Evolutionary conservation across 2,797 vertebrate genomes (phyloP).

Genomic region (Pagetopsis macropterus): DNA sequence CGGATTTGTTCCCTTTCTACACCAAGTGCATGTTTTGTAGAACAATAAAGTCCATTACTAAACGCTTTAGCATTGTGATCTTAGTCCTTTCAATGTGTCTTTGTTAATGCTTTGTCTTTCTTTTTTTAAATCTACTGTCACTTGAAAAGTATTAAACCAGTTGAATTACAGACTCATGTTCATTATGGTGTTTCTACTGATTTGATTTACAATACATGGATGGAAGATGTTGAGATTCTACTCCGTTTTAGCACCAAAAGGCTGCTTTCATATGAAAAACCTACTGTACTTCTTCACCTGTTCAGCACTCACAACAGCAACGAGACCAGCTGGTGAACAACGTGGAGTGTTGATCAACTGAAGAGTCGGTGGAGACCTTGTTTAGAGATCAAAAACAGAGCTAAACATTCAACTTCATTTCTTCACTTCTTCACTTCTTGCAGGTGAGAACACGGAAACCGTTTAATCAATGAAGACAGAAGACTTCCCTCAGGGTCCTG

Average conservation of each 20-base stretch:
- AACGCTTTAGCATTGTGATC: background rate
- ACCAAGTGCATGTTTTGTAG: constrained; percentile 67
- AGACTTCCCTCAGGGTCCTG: background rate
- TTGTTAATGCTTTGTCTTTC: background rate
- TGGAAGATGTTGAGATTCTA: background rate
- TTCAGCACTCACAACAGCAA: too few species aligned
- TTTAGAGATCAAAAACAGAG: background rate
- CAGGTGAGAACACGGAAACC: background rate
- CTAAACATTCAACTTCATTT: background rate
- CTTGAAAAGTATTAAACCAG: background rate
- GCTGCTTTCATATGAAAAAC: background rate
- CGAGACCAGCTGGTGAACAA: too few species aligned
- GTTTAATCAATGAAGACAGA: background rate
- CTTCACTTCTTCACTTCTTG: background rate
- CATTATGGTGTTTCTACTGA: background rate
- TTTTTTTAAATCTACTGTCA: background rate
- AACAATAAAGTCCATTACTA: constrained; percentile 60
- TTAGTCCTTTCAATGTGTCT: constrained; percentile 1
- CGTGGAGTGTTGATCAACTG: too few species aligned
- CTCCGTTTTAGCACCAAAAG: background rate
- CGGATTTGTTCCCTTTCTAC: constrained; percentile 47
- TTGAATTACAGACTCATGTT: background rate
- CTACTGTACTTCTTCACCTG: too few species aligned
- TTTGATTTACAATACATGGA: background rate
- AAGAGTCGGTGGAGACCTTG: too few species aligned